Evolutionary conservation across 2,113 vertebrate genomes (phyloP), one percentile per base, ranked within the genome.

Genomic region (Paratilapia polleni): DNA sequence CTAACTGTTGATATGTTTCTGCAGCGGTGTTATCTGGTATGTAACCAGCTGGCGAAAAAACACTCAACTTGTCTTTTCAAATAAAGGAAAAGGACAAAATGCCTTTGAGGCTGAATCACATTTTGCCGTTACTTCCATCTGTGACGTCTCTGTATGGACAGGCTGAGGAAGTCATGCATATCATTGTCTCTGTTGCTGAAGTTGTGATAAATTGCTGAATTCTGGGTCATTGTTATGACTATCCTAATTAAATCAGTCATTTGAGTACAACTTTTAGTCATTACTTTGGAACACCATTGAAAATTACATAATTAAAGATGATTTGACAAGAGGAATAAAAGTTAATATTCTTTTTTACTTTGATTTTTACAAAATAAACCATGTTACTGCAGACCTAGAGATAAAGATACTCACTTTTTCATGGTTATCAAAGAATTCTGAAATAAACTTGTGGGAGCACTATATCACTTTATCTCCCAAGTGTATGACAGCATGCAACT

Each of bases 21-120:
- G 10, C 66, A 17, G 62, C 68, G 41, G 63, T 2, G 22, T 84
- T 85, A 83, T 86, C 78, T 73, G 41, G 22, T 85, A 77, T 75
- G 56, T 60, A 68, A 82, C 79, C 88, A 86, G 80, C 80, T 83
- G 86, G 41, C 24, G 8, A 81, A 78, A 63, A 28, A 31, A 52
- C n/a, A 76, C 20, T 56, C 1, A 17, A 78, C 34, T 84, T 10
- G 1, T 41, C 62, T 77, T 82, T 80, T 82, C 38, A 68, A 77
- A 82, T 66, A 86, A 85, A 43, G 22, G 36, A 79, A 83, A 81
- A 79, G 75, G 80, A 84, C 80, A 22, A 77, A 81, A 73, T 61
- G 60, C 77, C 86, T 87, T 56, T 77, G 80, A 84, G 74, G 70
- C 74, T 22, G 1, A 83, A 52, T 60, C 36, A 13, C 73, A 47